Base-by-base conservation (phyloP, 2,888 invertebrate species). In the Heliconius hortense region DNA sequence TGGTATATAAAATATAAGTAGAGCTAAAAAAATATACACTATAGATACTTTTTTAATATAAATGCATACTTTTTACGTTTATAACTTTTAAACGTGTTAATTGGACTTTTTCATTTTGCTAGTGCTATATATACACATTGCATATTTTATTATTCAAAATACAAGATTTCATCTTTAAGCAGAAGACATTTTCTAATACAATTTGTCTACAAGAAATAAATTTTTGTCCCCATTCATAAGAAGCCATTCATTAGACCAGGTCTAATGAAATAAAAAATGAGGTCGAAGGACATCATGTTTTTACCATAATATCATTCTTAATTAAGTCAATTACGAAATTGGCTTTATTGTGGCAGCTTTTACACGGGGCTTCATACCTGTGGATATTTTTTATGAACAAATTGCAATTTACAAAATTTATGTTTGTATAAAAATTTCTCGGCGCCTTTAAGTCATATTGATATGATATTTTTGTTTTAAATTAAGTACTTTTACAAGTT, bases 201-300 rank as follows among this genome's bases (percentile, higher is more conserved):
- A 70, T 77, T 66, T 69, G n/a, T 75, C 64, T n/a, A 24, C n/a
- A 35, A 66, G 48, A 39, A 76, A 63, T 69, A 70, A 26, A 35
- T 48, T 62, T 76, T 75, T 31, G 35, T 15, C 56, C 71, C 31
- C 35, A 62, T 72, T 76, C 74, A 59, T 43, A 75, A 73, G 60
- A 74, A 73, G 74, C 67, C 77, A n/a, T n/a, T n/a, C n/a, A n/a
- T n/a, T n/a, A n/a, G n/a, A 78, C 73, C 77, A 77, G 77, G 70
- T 70, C 63, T 71, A 71, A 74, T 76, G 66, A 78, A 74, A 53
- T 53, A 69, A 53, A 59, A 76, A 73, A 79, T 77, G 74, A 73
- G 77, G 77, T 73, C 77, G 70, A 79, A 70, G 77, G 72, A 72
- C 78, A 66, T 43, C 74, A 77, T 73, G 68, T 64, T 73, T 70